phyloP scores from a whole-genome alignment of 2,888 invertebrate genomes.

The Tromatobia lineatoria region DNA sequence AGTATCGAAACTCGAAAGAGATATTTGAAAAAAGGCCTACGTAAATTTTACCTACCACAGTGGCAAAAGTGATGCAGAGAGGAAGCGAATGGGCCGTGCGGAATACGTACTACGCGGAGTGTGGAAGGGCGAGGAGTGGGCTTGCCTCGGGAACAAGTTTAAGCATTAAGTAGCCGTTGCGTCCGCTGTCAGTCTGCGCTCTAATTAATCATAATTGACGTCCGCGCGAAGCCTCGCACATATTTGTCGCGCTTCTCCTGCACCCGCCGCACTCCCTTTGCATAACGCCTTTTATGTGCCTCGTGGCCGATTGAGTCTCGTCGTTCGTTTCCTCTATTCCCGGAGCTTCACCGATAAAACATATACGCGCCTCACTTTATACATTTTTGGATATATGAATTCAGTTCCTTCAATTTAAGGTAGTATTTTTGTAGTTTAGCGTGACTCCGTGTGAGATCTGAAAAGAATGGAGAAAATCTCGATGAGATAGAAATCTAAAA shows the following conservation, averaged over 20 bases:
- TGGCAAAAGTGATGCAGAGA: conserved; percentile 47
- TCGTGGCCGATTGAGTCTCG: neutral
- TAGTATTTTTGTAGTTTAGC: no score
- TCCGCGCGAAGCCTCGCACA: conserved; percentile 84
- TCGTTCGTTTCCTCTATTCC: conserved; percentile 7
- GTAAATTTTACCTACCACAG: conserved; percentile 14
- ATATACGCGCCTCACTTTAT: neutral
- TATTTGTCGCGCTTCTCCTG: conserved; percentile 72
- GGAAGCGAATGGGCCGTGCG: conserved; percentile 70
- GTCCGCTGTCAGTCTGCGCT: conserved; percentile 85
- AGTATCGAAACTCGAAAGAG: no score
- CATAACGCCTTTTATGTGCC: conserved; percentile 29
- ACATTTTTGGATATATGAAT: neutral
- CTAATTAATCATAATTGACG: conserved; percentile 85
- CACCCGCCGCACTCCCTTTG: conserved; percentile 30
- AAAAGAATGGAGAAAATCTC: no score
- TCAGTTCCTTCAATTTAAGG: no score
- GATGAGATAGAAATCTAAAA: no score
- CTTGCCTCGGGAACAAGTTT: conserved; percentile 80
- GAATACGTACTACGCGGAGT: conserved; percentile 65
- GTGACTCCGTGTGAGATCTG: no score
- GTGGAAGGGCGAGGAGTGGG: conserved; percentile 73
- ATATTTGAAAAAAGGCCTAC: no score
- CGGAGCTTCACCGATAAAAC: neutral
- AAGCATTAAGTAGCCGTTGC: conserved; percentile 84